Conservation (phyloP, 2,113 vertebrate species). For the Oryzias curvinotus region DNA sequence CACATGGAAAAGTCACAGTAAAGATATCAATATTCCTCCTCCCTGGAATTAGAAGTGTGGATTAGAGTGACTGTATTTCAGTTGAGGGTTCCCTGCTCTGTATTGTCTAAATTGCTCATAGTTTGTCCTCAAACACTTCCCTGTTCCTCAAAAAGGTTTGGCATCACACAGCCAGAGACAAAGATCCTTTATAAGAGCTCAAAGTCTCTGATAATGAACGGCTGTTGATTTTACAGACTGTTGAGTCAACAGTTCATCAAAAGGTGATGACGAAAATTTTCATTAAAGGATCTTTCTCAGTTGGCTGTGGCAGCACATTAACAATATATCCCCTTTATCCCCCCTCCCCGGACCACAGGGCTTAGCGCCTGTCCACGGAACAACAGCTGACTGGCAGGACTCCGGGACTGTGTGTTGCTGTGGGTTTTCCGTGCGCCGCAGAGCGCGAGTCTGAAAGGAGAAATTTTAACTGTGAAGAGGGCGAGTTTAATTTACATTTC, state of each 20-base stretch:
- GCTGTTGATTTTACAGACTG: constrained; percentile 27
- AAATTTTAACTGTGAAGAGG: constrained; percentile 7
- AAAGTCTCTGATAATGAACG: constrained; percentile 20
- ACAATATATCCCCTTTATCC: constrained; percentile 54
- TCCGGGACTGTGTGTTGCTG: neutral
- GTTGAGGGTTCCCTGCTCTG: neutral
- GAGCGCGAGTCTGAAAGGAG: constrained; percentile 6
- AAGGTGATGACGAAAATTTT: constrained; percentile 50
- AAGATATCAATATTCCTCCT: too few relatives aligned
- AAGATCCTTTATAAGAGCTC: neutral
- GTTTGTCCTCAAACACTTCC: neutral
- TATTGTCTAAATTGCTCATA: neutral
- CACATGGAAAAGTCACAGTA: too few relatives aligned
- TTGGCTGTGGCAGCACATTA: constrained; percentile 50
- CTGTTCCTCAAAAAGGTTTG: neutral
- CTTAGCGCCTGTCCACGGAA: constrained; percentile 45
- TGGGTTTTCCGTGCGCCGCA: neutral
- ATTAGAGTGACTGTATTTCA: too few relatives aligned
- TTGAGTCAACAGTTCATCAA: constrained; percentile 45
- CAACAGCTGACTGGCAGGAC: constrained; percentile 51
- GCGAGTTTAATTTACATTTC: constrained; percentile 53
- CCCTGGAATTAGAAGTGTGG: too few relatives aligned
- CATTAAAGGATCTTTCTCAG: constrained; percentile 47
- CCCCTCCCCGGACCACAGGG: constrained; percentile 28
- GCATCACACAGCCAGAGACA: neutral